A percentile compares a stretch with the other conserved stretches of the same genome.
Evolutionary conservation across 1,140 invertebrate genomes (phyloP).

Genomic region (Oncopodura yosiiana): DNA sequence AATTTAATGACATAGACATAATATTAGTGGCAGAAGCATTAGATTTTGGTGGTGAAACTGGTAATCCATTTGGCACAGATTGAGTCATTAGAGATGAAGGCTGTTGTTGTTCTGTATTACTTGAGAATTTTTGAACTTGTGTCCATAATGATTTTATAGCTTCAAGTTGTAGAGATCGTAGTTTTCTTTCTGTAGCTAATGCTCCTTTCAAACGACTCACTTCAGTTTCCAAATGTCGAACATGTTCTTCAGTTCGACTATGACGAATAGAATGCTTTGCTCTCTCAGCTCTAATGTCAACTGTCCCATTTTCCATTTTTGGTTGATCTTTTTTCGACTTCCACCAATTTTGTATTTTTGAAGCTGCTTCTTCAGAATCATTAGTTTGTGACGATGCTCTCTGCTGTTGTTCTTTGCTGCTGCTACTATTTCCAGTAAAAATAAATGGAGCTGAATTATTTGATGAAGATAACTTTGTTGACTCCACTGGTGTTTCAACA

Average conservation of each 20-base stretch:
- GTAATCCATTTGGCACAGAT: constrained; percentile 29
- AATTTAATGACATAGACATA: constrained; percentile 26
- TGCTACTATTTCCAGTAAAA: too few relatives aligned
- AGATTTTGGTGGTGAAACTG: background rate
- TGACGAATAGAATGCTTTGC: constrained; percentile 27
- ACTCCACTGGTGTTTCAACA: too few relatives aligned
- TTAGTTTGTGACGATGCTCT: too few relatives aligned
- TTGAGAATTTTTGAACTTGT: constrained; percentile 23
- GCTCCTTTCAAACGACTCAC: constrained; percentile 19
- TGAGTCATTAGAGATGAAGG: constrained; percentile 23
- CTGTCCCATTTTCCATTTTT: background rate
- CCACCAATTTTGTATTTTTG: constrained; percentile 29
- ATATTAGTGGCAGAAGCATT: background rate
- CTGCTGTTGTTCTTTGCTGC: too few relatives aligned
- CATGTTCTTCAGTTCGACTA: constrained; percentile 24
- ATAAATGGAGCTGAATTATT: too few relatives aligned
- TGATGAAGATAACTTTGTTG: too few relatives aligned
- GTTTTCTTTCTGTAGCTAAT: constrained; percentile 18
- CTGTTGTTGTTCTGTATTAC: background rate
- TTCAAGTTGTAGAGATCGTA: constrained; percentile 28
- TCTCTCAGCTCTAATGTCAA: constrained; percentile 18
- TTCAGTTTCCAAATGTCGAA: constrained; percentile 26
- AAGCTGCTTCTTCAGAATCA: constrained; percentile 15
- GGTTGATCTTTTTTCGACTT: constrained; percentile 16
- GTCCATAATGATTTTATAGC: constrained; percentile 24